Evolutionary conservation across 2,113 vertebrate genomes (phyloP).

Genomic region (Saimiri boliviensis): DNA sequence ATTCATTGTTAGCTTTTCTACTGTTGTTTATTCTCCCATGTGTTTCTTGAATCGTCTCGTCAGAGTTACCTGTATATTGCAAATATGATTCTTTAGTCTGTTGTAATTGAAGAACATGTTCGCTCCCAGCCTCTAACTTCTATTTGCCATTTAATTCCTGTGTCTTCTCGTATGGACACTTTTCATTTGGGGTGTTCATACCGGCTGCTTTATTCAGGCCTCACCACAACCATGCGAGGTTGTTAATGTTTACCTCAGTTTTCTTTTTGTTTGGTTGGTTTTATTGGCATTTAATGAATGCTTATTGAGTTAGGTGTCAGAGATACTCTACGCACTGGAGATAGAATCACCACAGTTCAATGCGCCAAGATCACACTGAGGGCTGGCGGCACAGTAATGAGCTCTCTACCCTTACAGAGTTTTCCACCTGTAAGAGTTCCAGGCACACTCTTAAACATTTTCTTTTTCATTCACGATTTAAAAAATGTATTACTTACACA

Average conservation of each 20-base stretch:
- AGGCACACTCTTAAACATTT: background rate
- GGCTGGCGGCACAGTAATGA: background rate
- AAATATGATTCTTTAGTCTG: background rate
- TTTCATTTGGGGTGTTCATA: background rate
- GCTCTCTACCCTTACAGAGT: background rate
- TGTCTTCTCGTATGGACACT: background rate
- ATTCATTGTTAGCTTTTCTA: background rate
- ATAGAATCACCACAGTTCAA: background rate
- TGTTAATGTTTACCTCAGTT: background rate
- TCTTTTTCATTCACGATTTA: background rate
- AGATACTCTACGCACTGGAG: background rate
- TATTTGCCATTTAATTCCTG: background rate
- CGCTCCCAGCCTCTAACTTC: background rate
- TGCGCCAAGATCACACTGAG: background rate
- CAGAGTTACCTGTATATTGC: background rate
- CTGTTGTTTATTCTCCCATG: background rate
- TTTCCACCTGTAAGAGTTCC: background rate
- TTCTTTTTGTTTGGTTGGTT: background rate
- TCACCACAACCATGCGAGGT: background rate
- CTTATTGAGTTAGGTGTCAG: background rate
- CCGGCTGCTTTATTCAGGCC: background rate
- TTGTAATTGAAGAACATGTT: background rate
- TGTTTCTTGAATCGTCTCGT: background rate
- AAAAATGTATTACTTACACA: too few species aligned
- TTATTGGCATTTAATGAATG: background rate